A percentile compares a stretch with the other conserved stretches of the same genome.
phyloP scores from a whole-genome alignment of 2,888 invertebrate species.

The Eupsilia transversa region DNA sequence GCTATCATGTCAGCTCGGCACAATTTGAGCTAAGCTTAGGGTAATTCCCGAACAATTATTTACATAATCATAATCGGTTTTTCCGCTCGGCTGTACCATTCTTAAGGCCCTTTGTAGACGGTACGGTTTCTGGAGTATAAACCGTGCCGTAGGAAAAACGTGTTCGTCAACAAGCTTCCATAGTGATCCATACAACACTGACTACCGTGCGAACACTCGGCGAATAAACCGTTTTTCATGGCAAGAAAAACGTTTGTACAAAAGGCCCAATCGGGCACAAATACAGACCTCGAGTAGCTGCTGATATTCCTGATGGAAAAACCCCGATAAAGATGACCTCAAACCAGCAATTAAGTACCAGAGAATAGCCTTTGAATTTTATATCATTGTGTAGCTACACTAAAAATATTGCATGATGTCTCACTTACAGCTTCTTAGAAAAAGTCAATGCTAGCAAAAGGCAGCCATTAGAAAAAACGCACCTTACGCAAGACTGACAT shows the following conservation, averaged over 20 bases:
- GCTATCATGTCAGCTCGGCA: background rate
- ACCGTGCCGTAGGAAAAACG: too few relatives aligned
- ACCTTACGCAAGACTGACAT: slow-evolving; percentile 22
- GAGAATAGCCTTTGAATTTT: background rate
- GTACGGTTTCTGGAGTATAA: too few relatives aligned
- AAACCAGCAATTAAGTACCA: background rate
- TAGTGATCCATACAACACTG: too few relatives aligned
- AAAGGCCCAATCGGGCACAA: background rate
- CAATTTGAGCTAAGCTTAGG: background rate
- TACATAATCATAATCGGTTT: background rate
- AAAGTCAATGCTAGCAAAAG: background rate
- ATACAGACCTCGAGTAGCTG: too few relatives aligned
- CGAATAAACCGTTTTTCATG: too few relatives aligned
- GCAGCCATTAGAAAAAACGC: background rate
- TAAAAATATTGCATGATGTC: background rate
- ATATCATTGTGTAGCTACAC: background rate
- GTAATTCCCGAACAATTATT: background rate
- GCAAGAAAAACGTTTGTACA: too few relatives aligned
- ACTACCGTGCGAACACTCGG: too few relatives aligned
- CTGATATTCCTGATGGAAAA: background rate
- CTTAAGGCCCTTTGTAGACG: too few relatives aligned
- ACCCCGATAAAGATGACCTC: background rate
- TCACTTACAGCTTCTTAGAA: slow-evolving; percentile 13
- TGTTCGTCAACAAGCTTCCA: too few relatives aligned
- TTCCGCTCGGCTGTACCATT: background rate